These are phyloP conservation scores for Antennarius striatus DNA, from an alignment of 2,113 vertebrate species.

Conservation along the genomic window DNA sequence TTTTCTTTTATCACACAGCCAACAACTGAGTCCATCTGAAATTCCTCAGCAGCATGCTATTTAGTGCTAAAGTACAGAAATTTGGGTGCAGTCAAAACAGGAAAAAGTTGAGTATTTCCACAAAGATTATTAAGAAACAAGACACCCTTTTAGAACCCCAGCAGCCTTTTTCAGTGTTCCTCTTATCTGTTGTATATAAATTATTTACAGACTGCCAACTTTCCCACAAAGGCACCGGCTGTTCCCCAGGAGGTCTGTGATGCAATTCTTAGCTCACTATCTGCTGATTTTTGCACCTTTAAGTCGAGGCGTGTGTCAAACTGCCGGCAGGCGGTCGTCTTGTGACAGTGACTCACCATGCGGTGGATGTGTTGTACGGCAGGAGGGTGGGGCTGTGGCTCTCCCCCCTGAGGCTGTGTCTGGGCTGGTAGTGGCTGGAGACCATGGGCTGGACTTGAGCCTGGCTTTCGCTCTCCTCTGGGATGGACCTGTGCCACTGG, in stretches of 20 bases:
- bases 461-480: constrained; percentile 77
- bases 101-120: too few relatives aligned
- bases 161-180: background rate
- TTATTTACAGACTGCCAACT: background rate
- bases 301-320: background rate
- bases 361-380: constrained; percentile 90
- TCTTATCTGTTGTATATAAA: too few relatives aligned
- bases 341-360: constrained; percentile 86
- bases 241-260: constrained; percentile 1
- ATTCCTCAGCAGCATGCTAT: too few relatives aligned
- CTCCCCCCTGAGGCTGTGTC: constrained; percentile 85
- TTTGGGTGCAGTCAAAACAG: too few relatives aligned
- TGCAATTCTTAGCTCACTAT: background rate
- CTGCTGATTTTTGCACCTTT: constrained; percentile 5
- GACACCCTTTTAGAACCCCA: background rate
- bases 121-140: too few relatives aligned
- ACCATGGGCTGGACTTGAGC: constrained; percentile 68
- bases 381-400: constrained; percentile 85
- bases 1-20: too few relatives aligned
- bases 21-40: too few relatives aligned
- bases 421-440: constrained; percentile 79
- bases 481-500: constrained; percentile 85
- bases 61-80: too few relatives aligned
- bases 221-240: constrained; percentile 3
- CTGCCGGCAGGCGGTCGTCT: background rate